Evolutionary conservation across 2,888 invertebrate genomes (phyloP).

Genomic region (Myathropa florea): DNA sequence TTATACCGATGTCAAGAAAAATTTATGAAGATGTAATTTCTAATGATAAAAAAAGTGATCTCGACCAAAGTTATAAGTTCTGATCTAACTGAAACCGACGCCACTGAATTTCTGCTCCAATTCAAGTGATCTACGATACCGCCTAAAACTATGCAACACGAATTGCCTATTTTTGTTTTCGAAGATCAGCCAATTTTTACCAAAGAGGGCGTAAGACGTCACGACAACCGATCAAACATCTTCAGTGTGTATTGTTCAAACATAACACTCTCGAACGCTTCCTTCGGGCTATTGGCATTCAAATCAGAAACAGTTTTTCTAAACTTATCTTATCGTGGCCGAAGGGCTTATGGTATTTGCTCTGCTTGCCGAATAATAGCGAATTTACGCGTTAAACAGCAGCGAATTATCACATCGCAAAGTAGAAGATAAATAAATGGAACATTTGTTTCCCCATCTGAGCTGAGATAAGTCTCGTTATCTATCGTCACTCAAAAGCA

Average conservation of each 20-base stretch:
- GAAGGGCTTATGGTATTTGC: conserved; percentile 21
- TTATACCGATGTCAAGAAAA: too few relatives aligned
- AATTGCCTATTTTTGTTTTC: not conserved
- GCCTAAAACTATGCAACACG: not conserved
- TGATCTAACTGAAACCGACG: not conserved
- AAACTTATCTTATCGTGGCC: conserved; percentile 8
- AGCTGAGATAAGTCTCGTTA: conserved; percentile 48
- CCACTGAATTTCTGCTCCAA: not conserved
- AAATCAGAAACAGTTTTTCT: not conserved
- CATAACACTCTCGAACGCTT: too few relatives aligned
- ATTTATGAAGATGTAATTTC: too few relatives aligned
- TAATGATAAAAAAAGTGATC: too few relatives aligned
- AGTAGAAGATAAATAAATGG: conserved; percentile 31
- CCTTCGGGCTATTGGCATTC: too few relatives aligned
- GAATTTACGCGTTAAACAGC: conserved; percentile 6
- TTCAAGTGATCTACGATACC: not conserved
- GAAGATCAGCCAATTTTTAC: not conserved
- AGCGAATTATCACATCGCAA: conserved; percentile 36
- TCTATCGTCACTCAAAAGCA: conserved; percentile 18
- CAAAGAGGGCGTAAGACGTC: not conserved
- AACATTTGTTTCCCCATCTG: conserved; percentile 1
- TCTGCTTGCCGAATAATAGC: conserved; percentile 8
- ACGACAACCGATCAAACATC: not conserved
- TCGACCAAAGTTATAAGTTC: not conserved
- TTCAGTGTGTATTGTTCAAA: too few relatives aligned